phyloP scores from a whole-genome alignment of 2,113 vertebrate species.

The Rhea americana region DNA sequence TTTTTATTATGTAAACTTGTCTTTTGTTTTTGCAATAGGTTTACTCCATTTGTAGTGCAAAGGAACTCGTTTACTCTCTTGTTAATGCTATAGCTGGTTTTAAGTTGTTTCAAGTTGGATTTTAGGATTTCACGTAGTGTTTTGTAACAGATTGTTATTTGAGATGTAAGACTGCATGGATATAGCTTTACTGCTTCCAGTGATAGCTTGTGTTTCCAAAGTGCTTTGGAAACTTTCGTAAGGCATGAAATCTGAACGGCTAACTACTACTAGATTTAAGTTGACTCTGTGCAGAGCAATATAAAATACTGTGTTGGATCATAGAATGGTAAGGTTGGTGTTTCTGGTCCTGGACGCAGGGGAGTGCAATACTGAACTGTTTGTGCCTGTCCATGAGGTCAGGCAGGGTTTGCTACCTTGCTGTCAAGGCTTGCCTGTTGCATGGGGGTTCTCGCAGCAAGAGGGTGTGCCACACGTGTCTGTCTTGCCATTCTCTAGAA shows the following conservation, averaged over 20 bases:
- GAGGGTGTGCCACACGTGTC: slow-evolving; percentile 13
- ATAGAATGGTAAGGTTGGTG: too few relatives aligned
- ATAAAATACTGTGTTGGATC: background rate
- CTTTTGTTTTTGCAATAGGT: background rate
- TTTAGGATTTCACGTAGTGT: background rate
- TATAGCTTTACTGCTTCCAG: background rate
- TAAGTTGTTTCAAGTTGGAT: background rate
- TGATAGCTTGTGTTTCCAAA: background rate
- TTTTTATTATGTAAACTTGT: slow-evolving; percentile 48
- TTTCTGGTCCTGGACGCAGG: background rate
- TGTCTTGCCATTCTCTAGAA: background rate
- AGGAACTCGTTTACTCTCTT: background rate
- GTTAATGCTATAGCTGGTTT: background rate
- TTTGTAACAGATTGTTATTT: background rate
- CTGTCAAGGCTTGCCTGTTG: background rate
- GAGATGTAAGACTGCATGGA: background rate
- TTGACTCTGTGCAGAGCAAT: background rate
- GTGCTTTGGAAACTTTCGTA: background rate
- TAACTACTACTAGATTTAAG: background rate
- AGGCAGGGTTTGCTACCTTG: background rate
- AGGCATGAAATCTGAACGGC: background rate
- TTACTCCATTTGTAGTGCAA: background rate
- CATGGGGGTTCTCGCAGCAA: background rate
- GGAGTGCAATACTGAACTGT: background rate
- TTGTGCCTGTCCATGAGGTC: background rate